These are phyloP conservation scores for Cherax quadricarinatus DNA, from an alignment of 1,140 invertebrate species.

Conservation along the genomic window DNA sequence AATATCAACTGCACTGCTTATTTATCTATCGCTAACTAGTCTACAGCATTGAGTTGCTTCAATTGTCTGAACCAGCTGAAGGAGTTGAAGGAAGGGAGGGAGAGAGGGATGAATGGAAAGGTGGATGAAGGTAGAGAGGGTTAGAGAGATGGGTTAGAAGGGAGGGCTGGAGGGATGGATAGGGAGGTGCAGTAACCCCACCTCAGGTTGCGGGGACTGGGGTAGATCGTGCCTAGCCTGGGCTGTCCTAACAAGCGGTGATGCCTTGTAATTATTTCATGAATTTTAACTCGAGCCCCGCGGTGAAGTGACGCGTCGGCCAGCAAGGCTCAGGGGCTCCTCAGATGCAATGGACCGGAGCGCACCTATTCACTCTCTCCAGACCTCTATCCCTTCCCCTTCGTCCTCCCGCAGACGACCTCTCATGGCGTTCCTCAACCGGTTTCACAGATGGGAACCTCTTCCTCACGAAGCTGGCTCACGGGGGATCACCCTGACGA, in stretches of 20 bases:
- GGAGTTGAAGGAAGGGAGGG: too few relatives aligned
- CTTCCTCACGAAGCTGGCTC: too few relatives aligned
- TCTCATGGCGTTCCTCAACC: background rate
- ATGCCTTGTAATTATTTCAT: conserved; percentile 70
- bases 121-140: too few relatives aligned
- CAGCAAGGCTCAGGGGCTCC: conserved; percentile 14
- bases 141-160: too few relatives aligned
- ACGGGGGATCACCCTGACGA: too few relatives aligned
- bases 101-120: too few relatives aligned
- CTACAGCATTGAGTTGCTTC: too few relatives aligned
- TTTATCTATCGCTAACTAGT: too few relatives aligned
- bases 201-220: background rate
- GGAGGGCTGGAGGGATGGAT: background rate
- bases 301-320: conserved; percentile 54
- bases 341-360: background rate
- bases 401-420: background rate
- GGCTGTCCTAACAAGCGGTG: conserved; percentile 66
- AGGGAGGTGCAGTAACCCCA: background rate
- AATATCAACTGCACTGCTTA: too few relatives aligned
- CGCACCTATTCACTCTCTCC: background rate
- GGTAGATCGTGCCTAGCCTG: conserved; percentile 47
- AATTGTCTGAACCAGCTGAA: too few relatives aligned
- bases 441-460: too few relatives aligned
- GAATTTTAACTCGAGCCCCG: conserved; percentile 64
- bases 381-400: background rate